Conservation (phyloP, 2,113 vertebrate genomes). For the Etheostoma spectabile region DNA sequence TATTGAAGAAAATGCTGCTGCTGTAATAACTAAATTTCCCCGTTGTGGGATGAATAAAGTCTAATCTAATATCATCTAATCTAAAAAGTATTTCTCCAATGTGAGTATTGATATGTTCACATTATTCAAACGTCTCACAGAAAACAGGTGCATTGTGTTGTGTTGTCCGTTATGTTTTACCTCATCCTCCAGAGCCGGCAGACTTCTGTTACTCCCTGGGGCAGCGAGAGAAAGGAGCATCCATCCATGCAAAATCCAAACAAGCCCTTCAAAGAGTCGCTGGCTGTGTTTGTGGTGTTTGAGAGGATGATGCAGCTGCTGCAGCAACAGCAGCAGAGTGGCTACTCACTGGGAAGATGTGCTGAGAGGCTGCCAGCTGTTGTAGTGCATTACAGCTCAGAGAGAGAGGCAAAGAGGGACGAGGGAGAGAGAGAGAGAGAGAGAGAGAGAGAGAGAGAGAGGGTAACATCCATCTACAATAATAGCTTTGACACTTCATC, state of each 20-base stretch:
- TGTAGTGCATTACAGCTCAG: conserved; percentile 27
- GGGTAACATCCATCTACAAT: not conserved
- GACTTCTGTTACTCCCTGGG: not conserved
- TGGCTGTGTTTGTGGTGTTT: conserved; percentile 4
- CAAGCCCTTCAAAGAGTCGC: not conserved
- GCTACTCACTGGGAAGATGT: conserved; percentile 9
- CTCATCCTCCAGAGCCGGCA: conserved; percentile 9
- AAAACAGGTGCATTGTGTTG: not conserved
- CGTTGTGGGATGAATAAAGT: too few species aligned
- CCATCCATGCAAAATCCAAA: conserved; percentile 29
- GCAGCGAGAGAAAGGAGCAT: conserved; percentile 17
- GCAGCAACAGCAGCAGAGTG: conserved; percentile 1
- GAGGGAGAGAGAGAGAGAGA: not conserved
- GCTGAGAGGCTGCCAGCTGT: conserved; percentile 41
- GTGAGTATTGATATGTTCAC: not conserved
- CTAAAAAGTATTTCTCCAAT: not conserved
- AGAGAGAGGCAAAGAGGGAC: not conserved
- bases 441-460: conserved; percentile 2
- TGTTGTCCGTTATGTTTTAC: not conserved
- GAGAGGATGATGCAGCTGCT: conserved; percentile 37
- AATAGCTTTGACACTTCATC: conserved; percentile 12
- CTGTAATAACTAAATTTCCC: too few species aligned
- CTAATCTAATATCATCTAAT: too few species aligned
- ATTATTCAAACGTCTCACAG: not conserved
- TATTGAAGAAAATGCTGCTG: too few species aligned